Evolutionary conservation across 2,113 vertebrate genomes (phyloP).

Genomic region (Solea solea): DNA sequence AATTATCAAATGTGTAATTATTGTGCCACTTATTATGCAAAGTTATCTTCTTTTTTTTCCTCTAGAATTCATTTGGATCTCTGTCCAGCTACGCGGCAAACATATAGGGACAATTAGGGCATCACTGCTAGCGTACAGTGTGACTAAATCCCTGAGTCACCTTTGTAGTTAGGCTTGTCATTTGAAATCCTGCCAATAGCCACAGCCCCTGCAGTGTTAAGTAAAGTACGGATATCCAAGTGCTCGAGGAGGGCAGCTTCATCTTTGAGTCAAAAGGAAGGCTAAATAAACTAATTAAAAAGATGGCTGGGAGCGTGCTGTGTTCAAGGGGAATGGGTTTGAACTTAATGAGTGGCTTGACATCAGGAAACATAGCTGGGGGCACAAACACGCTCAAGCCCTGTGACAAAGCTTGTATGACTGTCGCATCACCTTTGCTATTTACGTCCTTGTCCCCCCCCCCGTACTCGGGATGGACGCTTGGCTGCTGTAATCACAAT

Average conservation of each 20-base stretch:
- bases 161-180: slow-evolving; percentile 47
- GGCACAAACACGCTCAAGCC: slow-evolving; percentile 65
- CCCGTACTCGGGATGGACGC: slow-evolving; percentile 54
- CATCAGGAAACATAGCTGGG: slow-evolving; percentile 75
- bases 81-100: slow-evolving; percentile 22
- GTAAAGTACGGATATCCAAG: slow-evolving; percentile 50
- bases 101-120: slow-evolving; percentile 9
- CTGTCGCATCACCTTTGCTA: slow-evolving; percentile 76
- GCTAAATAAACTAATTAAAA: slow-evolving; percentile 82
- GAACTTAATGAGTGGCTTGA: slow-evolving; percentile 79
- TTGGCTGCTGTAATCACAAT: slow-evolving; percentile 75
- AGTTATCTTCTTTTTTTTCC: slow-evolving; percentile 4
- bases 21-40: slow-evolving; percentile 28
- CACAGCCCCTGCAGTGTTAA: slow-evolving; percentile 52
- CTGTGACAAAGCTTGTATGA: slow-evolving; percentile 64
- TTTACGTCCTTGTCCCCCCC: slow-evolving; percentile 48
- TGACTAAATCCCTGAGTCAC: slow-evolving; percentile 50
- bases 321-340: slow-evolving; percentile 78
- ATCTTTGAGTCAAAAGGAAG: slow-evolving; percentile 71
- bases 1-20: slow-evolving; percentile 51
- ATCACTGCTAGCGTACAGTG: slow-evolving; percentile 10
- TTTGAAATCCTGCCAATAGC: slow-evolving; percentile 55
- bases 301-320: slow-evolving; percentile 73
- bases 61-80: slow-evolving; percentile 6
- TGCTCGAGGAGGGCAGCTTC: slow-evolving; percentile 65